Evolutionary conservation across 2,113 vertebrate genomes (phyloP).

Genomic region (Leptobrachium leishanense): DNA sequence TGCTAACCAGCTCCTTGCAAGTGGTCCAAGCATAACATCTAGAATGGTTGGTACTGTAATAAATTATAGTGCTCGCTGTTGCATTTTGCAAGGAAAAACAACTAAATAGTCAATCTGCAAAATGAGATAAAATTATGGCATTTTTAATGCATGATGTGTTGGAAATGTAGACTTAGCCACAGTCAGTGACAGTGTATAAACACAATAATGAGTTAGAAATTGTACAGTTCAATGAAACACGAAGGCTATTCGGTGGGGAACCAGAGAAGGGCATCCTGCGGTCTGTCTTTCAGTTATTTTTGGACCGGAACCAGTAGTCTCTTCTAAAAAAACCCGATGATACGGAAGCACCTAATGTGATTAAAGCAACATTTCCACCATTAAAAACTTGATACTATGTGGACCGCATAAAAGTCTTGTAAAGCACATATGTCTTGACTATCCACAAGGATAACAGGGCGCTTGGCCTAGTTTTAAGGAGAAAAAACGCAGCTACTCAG

Average conservation of each 20-base stretch:
- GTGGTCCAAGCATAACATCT: conserved; percentile 76
- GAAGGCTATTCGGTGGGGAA: no score
- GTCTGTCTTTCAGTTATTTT: not conserved
- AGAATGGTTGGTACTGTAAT: conserved; percentile 72
- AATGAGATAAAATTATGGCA: conserved; percentile 60
- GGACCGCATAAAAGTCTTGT: no score
- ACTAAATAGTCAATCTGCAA: conserved; percentile 63
- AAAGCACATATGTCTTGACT: no score
- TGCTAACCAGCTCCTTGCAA: conserved; percentile 62
- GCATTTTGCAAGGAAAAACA: conserved; percentile 74
- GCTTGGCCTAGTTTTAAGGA: no score
- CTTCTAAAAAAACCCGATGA: conserved; percentile 54
- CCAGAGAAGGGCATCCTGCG: not conserved
- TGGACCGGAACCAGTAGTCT: not conserved
- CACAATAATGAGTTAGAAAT: not conserved
- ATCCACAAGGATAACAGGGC: no score
- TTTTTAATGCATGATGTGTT: conserved; percentile 55
- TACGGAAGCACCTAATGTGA: no score
- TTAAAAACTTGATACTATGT: no score
- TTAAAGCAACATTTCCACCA: no score
- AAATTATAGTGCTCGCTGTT: conserved; percentile 75
- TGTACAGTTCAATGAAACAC: not conserved
- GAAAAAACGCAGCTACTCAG: no score
- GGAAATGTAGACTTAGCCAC: conserved; percentile 30
- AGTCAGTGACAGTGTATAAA: conserved; percentile 30